Base-by-base conservation (phyloP, 2,113 vertebrate genomes). In the Tyrannus savana region DNA sequence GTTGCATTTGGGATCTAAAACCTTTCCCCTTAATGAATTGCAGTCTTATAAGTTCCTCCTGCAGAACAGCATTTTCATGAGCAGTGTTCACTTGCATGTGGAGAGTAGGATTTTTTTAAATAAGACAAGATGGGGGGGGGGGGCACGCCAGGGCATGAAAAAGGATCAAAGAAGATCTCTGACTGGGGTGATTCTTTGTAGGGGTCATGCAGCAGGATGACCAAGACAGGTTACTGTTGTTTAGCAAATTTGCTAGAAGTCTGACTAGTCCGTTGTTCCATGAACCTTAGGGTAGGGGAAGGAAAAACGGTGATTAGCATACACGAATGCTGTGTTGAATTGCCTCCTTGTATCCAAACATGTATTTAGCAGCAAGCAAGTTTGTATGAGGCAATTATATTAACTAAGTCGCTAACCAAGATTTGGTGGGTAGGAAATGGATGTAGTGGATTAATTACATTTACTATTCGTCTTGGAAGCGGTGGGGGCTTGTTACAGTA, bases 341-440 rank as follows among this genome's bases (percentile, higher is more conserved):
- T 66, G 89, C 84, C 60, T 93, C 76, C 71, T 94, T 87, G 72
- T 87, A 90, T 79, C 77, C 82, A 90, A 96, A 96, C 84, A 89
- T 67, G 42, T 86, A 93, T 84, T 95, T 91, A 96, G 89, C 96
- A 93, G 80, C 92, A 85, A 10, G 5, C 77, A 82, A 90, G 81
- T 89, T 89, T 93, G 90, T 96, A 93, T 91, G 82, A 95, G 84
- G 80, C 93, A 93, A 58, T 89, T 93, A 67, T 60, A 92, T 86
- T 92, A 95, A 89, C 78, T 89, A 73, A 93, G 68, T 78, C 63
- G 46, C 0, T 1, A 96, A 77, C 52, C 76, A 90, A 78, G 64
- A 81, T 90, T 95, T 92, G 86, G 41, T 77, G 92, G 58, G 77
- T 74, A 73, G 88, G 76, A 95, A 92, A 87, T 66, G 89, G 58